A percentile compares a stretch with the other conserved stretches of the same genome.
Evolutionary conservation across 1,140 invertebrate species (phyloP).

Genomic region (Acromyrmex charruanus): DNA sequence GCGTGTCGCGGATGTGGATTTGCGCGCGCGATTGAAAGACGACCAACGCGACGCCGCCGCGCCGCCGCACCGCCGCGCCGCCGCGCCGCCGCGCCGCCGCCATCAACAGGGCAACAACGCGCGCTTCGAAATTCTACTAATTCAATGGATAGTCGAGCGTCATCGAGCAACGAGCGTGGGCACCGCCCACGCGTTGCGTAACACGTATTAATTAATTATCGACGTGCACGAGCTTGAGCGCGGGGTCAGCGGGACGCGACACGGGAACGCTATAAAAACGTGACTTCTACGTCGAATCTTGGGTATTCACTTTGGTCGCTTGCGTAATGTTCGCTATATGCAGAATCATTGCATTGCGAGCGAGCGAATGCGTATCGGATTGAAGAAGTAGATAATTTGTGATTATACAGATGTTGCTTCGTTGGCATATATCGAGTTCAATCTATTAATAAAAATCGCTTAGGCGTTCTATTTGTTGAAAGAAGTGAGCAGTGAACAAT

Average conservation of each 20-base stretch:
- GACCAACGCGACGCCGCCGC: neutral
- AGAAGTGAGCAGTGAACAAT: neutral
- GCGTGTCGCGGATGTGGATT: slow-evolving; percentile 33
- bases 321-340: slow-evolving; percentile 35
- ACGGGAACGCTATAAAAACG: neutral
- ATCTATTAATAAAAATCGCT: neutral
- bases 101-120: neutral
- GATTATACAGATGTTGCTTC: slow-evolving; percentile 4
- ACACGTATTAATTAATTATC: slow-evolving; percentile 56
- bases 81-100: too few species aligned
- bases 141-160: slow-evolving; percentile 26
- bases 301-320: slow-evolving; percentile 11
- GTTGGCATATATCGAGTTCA: neutral
- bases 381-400: slow-evolving; percentile 23
- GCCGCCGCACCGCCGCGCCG: too few species aligned
- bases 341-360: slow-evolving; percentile 15
- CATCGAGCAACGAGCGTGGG: slow-evolving; percentile 31
- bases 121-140: slow-evolving; percentile 28
- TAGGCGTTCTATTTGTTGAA: neutral
- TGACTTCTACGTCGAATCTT: slow-evolving; percentile 49
- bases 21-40: slow-evolving; percentile 34
- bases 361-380: slow-evolving; percentile 32
- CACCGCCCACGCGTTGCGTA: slow-evolving; percentile 42
- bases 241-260: slow-evolving; percentile 3
- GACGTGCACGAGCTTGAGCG: neutral